Evolutionary conservation across 2,888 invertebrate genomes (phyloP).

Genomic region (Plusia festucae): DNA sequence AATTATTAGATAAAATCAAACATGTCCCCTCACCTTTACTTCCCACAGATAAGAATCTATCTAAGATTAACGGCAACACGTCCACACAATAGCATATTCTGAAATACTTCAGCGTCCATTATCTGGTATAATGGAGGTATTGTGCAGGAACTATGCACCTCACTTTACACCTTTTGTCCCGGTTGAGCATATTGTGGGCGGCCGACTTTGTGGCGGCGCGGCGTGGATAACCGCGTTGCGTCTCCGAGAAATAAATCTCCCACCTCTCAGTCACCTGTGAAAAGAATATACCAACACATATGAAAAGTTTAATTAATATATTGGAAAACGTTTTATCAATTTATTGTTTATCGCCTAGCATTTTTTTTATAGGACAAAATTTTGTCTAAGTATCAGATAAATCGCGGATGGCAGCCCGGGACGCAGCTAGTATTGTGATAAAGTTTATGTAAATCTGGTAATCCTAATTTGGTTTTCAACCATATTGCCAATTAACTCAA

Average conservation of each 20-base stretch:
- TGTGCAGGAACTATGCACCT: slow-evolving; percentile 22
- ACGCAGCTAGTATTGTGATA: too few species aligned
- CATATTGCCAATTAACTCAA: too few species aligned
- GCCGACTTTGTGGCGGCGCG: neutral
- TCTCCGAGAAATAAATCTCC: neutral
- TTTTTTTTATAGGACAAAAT: too few species aligned
- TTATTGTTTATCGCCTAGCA: too few species aligned
- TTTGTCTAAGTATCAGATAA: too few species aligned
- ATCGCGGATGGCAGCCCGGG: too few species aligned
- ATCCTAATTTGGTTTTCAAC: too few species aligned
- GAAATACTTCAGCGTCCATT: slow-evolving; percentile 27
- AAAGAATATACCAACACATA: neutral
- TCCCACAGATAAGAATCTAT: neutral
- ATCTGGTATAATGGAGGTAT: slow-evolving; percentile 26
- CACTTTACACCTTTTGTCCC: slow-evolving; percentile 26
- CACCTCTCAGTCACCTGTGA: neutral
- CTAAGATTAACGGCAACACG: neutral
- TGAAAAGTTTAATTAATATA: too few species aligned
- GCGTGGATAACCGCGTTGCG: neutral
- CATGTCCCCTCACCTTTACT: too few species aligned
- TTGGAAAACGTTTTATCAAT: too few species aligned
- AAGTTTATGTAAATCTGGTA: too few species aligned
- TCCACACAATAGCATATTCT: slow-evolving; percentile 3
- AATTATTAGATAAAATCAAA: too few species aligned
- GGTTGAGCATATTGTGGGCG: neutral